These are phyloP conservation scores for Elymnias hypermnestra DNA, from an alignment of 1,140 invertebrate genomes.

Conservation along the genomic window DNA sequence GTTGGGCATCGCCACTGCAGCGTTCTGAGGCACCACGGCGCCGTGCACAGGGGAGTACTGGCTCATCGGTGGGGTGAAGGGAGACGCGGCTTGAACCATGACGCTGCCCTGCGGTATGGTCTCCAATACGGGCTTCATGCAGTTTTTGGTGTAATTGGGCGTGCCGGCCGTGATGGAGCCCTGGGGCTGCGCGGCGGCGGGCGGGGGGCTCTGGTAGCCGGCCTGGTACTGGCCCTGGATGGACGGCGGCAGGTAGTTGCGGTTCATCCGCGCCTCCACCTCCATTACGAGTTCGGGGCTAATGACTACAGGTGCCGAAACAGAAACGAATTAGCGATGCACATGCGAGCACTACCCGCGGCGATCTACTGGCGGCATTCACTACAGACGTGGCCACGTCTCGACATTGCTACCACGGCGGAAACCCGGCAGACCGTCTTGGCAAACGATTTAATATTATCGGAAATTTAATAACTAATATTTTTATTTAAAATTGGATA, in stretches of 20 bases:
- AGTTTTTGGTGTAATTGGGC: slow-evolving; percentile 46
- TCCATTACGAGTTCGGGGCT: slow-evolving; percentile 91
- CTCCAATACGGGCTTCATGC: slow-evolving; percentile 47
- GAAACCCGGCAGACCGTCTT: too few relatives aligned
- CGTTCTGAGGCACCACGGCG: slow-evolving; percentile 15
- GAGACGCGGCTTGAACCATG: slow-evolving; percentile 40
- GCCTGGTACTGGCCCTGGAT: slow-evolving; percentile 61
- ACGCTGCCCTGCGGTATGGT: slow-evolving; percentile 56
- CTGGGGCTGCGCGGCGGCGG: slow-evolving; percentile 26
- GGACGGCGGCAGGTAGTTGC: slow-evolving; percentile 84
- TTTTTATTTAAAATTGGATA: too few relatives aligned
- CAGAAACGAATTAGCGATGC: slow-evolving; percentile 57
- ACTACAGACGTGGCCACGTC: too few relatives aligned
- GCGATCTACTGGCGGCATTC: too few relatives aligned
- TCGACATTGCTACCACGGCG: too few relatives aligned
- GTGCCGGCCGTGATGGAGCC: slow-evolving; percentile 46
- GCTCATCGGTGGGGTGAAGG: slow-evolving; percentile 33
- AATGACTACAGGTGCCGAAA: slow-evolving; percentile 80
- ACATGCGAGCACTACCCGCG: slow-evolving; percentile 30
- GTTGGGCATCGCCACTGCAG: slow-evolving; percentile 16
- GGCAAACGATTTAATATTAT: too few relatives aligned
- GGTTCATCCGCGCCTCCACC: slow-evolving; percentile 92
- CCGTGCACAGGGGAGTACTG: slow-evolving; percentile 39
- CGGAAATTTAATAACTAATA: too few relatives aligned
- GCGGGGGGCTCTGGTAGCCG: slow-evolving; percentile 33